These are phyloP conservation scores for Bimastos eiseni DNA, from an alignment of 2,888 invertebrate genomes.

Conservation along the genomic window DNA sequence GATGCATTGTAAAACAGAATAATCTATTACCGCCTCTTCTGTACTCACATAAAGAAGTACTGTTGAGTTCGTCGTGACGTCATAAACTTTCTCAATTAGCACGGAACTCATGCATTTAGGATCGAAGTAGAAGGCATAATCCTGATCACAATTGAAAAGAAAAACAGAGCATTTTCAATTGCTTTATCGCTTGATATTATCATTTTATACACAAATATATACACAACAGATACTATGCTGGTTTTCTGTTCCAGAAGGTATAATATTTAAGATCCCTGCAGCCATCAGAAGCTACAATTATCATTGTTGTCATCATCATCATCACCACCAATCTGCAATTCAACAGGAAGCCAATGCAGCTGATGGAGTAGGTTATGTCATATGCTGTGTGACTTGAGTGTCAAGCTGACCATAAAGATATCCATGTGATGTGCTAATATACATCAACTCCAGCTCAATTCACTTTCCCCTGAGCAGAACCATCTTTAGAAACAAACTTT, in stretches of 20 bases:
- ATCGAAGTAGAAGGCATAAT: conserved; percentile 22
- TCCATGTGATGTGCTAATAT: too few species aligned
- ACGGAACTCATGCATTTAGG: not conserved
- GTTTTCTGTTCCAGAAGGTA: too few species aligned
- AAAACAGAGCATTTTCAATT: not conserved
- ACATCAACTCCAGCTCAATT: too few species aligned
- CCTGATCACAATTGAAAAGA: not conserved
- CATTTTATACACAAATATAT: not conserved
- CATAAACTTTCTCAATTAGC: not conserved
- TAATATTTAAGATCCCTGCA: not conserved
- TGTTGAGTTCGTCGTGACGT: not conserved
- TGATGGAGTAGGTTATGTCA: too few species aligned
- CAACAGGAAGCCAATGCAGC: too few species aligned
- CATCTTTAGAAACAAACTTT: too few species aligned
- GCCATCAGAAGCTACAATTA: too few species aligned
- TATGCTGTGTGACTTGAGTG: too few species aligned
- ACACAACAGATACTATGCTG: not conserved
- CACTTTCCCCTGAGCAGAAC: too few species aligned
- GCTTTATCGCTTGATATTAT: not conserved
- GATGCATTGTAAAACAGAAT: not conserved
- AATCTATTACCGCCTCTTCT: not conserved
- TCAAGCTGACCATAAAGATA: too few species aligned
- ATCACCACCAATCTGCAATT: too few species aligned
- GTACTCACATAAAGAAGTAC: not conserved
- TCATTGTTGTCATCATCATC: too few species aligned